Conservation (phyloP, 2,113 vertebrate genomes). For the Taxidea taxus region DNA sequence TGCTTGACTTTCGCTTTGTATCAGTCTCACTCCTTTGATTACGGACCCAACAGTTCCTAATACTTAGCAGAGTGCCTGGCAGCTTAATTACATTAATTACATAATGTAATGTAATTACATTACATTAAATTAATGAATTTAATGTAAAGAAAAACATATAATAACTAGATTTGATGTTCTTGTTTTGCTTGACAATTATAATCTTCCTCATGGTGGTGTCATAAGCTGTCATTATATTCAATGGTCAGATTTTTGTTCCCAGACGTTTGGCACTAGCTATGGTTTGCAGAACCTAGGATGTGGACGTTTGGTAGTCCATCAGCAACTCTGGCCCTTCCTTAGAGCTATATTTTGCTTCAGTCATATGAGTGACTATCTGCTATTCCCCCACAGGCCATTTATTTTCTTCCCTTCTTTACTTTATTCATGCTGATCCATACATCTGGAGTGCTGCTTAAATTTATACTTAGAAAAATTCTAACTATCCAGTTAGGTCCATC, state of each 20-base stretch:
- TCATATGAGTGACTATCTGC: not conserved
- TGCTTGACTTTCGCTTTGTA: too few relatives aligned
- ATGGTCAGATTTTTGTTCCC: not conserved
- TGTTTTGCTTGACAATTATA: not conserved
- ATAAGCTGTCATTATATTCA: not conserved
- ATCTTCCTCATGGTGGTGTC: not conserved
- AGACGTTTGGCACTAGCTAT: not conserved
- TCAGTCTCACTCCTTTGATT: too few relatives aligned
- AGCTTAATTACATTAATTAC: too few relatives aligned
- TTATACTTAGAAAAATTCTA: conserved; percentile 27
- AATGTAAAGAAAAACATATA: not conserved
- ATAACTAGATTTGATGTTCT: not conserved
- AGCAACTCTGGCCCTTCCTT: not conserved
- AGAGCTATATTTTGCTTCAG: not conserved
- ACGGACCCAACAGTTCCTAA: too few relatives aligned
- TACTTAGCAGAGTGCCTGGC: not conserved
- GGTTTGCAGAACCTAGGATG: not conserved
- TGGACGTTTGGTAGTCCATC: not conserved
- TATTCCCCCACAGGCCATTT: not conserved
- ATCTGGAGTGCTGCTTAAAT: not conserved
- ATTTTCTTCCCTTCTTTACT: not conserved
- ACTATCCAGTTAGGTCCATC: not conserved
- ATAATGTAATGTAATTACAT: too few relatives aligned
- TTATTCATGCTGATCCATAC: not conserved
- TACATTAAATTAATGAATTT: not conserved